Evolutionary conservation across 2,113 vertebrate species (phyloP), one percentile per base, ranked within the genome.

Genomic region (Boleophthalmus pectinirostris): DNA sequence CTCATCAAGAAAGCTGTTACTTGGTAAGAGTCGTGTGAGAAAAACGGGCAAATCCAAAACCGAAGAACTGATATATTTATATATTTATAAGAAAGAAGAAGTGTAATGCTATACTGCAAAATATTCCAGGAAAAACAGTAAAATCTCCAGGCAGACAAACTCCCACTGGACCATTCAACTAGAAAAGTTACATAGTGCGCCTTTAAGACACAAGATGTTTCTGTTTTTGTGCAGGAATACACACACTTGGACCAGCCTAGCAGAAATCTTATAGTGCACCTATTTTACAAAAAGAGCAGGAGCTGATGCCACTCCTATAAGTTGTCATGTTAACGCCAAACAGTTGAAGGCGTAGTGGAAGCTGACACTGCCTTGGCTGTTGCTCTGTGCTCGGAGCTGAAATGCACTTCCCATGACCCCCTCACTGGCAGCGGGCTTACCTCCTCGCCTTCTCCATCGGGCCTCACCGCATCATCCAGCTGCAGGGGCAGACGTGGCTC

Each of bases 361-460:
- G 29, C 54, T 20, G 24, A 25, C 25, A 46, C 15, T 29, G 5
- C n/a, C 29, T 25, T 21, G 11, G 69, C 54, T 64, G 12, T 23
- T 61, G 20, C n/a, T 20, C 21, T 54, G 35, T 23, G 33, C 49
- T 20, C 63, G 10, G 57, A 11, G 54, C 21, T 35, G 18, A 69
- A 49, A 15, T 53, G 15, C 0, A 1, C 23, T 23, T 45, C 9
- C 8, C 16, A 25, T 16, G 0, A 16, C 15, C 47, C n/a, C 2
- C 10, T 11, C 18, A 25, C 43, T 2, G 38, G 65, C 24, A 33
- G 61, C 47, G 21, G 90, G 82, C 92, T 94, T 89, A 99, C 98
- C 97, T 99, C 98, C 67, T 99, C 98, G 56, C 96, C 96, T 66
- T 97, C 97, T 49, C 91, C 92, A 63, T 99, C 97, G 66, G 98